These are phyloP conservation scores for Portunus trituberculatus DNA, from an alignment of 1,140 invertebrate species.

Conservation along the genomic window DNA sequence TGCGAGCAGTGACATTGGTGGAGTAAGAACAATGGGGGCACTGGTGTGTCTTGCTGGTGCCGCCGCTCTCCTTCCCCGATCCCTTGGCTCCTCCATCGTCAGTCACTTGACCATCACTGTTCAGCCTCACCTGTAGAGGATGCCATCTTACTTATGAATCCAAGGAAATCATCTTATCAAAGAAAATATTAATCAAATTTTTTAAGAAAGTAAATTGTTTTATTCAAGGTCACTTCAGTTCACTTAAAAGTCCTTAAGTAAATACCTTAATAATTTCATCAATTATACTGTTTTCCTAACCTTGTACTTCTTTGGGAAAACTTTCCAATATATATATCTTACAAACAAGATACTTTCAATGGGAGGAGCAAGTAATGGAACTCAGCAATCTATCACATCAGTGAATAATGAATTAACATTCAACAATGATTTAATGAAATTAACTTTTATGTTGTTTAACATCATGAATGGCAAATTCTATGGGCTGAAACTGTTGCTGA, in stretches of 20 bases:
- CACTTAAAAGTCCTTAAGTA: not conserved
- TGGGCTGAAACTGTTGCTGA: no score
- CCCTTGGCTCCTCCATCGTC: conserved; percentile 61
- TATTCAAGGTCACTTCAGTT: conserved; percentile 11
- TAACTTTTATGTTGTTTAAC: no score
- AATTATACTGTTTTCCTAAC: not conserved
- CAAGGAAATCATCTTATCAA: conserved; percentile 61
- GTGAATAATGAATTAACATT: no score
- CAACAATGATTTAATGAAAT: no score
- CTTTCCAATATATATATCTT: no score
- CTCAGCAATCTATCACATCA: not conserved
- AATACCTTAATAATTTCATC: not conserved
- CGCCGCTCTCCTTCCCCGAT: conserved; percentile 41
- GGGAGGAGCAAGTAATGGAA: not conserved
- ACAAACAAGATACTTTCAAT: no score
- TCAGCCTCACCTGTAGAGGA: conserved; percentile 67
- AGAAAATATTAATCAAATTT: conserved; percentile 34
- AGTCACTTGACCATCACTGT: conserved; percentile 65
- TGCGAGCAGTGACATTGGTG: conserved; percentile 35
- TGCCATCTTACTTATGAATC: conserved; percentile 63
- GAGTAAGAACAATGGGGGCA: conserved; percentile 59
- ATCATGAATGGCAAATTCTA: no score
- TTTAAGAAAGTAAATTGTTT: not conserved
- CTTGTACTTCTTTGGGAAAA: no score
- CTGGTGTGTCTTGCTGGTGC: conserved; percentile 30